A percentile compares a stretch with the other conserved stretches of the same genome.
Conservation (phyloP, 2,797 vertebrate species). For the Melanotaenia boesemani region DNA sequence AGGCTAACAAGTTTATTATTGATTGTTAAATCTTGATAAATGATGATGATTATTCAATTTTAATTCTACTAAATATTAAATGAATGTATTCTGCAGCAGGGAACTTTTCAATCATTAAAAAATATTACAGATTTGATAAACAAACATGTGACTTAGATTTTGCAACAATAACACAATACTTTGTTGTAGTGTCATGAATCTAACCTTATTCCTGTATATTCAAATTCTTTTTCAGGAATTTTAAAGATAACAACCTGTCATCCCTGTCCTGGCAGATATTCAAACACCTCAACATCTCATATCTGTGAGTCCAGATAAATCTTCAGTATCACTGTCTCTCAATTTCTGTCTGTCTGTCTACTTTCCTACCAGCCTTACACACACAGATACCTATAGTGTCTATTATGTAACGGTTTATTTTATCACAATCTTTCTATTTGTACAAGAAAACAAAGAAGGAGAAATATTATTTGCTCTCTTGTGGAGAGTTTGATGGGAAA, state of each 20-base stretch:
- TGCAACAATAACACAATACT: conserved; percentile 5
- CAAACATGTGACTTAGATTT: conserved; percentile 6
- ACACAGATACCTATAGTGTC: conserved; percentile 8
- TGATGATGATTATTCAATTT: conserved; percentile 35
- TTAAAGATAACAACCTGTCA: conserved; percentile 96
- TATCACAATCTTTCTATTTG: background rate
- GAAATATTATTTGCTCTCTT: background rate
- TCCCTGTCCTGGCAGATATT: conserved; percentile 94
- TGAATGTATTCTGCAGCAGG: no score
- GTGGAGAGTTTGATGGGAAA: background rate
- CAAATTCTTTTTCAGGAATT: conserved; percentile 88
- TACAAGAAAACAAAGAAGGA: background rate
- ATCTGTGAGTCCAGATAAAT: conserved; percentile 89
- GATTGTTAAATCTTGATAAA: conserved; percentile 10
- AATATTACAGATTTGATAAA: background rate
- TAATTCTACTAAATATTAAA: background rate
- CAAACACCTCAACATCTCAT: conserved; percentile 92
- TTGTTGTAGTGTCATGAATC: conserved; percentile 20
- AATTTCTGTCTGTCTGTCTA: conserved; percentile 22
- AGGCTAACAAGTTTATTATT: conserved; percentile 31
- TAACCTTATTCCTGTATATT: conserved; percentile 40
- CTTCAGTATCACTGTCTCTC: conserved; percentile 32
- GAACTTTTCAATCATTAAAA: no score
- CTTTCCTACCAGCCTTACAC: conserved; percentile 19
- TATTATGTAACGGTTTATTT: conserved; percentile 12